Evolutionary conservation across 2,113 vertebrate species (phyloP).

Genomic region (Struthidea cinerea): DNA sequence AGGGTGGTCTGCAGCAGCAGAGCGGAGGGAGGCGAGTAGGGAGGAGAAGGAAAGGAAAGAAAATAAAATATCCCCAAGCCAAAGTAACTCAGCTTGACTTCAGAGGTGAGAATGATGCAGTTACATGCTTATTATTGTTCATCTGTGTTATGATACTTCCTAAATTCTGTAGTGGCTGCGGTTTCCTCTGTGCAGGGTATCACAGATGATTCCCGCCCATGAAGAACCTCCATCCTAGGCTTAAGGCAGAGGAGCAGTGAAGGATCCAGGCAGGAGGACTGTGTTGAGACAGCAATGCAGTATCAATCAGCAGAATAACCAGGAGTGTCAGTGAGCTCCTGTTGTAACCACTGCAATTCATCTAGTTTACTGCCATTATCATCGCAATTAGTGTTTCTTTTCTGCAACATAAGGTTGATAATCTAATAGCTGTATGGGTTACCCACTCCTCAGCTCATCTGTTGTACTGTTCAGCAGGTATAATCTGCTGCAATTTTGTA

Average conservation of each 20-base stretch:
- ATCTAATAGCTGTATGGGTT: not conserved
- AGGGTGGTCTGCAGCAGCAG: not conserved
- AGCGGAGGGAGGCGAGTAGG: fast-evolving
- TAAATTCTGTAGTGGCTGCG: not conserved
- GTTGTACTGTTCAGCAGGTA: not conserved
- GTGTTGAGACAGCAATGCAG: not conserved
- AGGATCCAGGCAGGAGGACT: not conserved
- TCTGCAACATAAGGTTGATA: not conserved
- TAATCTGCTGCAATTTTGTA: not conserved
- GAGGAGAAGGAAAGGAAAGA: not conserved
- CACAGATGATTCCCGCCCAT: not conserved
- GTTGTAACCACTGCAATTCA: not conserved
- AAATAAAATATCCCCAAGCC: not conserved
- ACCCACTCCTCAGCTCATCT: not conserved
- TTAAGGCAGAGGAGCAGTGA: not conserved
- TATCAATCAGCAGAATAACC: not conserved
- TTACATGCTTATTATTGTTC: not conserved
- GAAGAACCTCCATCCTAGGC: not conserved
- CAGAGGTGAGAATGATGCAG: not conserved
- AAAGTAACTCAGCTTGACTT: not conserved
- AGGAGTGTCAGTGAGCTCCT: not conserved
- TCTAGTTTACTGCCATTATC: not conserved
- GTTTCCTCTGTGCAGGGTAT: not conserved
- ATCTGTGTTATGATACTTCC: not conserved
- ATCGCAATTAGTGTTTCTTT: not conserved